A percentile compares a stretch with the other conserved stretches of the same genome.
Conservation (phyloP, 2,888 invertebrate species). For the Agrilus mali region DNA sequence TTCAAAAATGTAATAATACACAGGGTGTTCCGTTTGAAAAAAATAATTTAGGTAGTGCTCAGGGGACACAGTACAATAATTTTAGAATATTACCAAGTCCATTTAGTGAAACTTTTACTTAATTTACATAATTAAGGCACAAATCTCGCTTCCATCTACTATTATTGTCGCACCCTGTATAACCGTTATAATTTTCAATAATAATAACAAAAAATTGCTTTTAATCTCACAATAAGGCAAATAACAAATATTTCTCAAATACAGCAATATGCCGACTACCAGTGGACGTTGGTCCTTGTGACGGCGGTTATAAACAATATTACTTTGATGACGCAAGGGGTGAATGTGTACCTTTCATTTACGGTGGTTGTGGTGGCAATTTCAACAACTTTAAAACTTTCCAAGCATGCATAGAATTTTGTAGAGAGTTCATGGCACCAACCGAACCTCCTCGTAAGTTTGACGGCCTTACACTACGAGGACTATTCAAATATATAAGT, state of each 20-base stretch:
- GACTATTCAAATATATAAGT: not conserved
- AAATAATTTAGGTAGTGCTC: too few relatives aligned
- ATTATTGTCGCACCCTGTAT: too few relatives aligned
- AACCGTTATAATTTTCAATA: too few relatives aligned
- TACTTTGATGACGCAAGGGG: constrained; percentile 55
- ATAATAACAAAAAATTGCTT: too few relatives aligned
- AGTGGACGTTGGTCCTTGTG: constrained; percentile 49
- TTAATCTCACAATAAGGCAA: too few relatives aligned
- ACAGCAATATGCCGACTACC: constrained; percentile 52
- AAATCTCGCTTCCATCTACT: too few relatives aligned
- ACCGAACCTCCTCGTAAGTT: constrained; percentile 23
- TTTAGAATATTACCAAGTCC: too few relatives aligned
- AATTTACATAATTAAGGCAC: too few relatives aligned
- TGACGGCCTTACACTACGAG: not conserved
- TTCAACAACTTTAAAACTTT: constrained; percentile 70
- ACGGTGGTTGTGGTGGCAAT: constrained; percentile 80
- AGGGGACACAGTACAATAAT: too few relatives aligned
- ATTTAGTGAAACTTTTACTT: too few relatives aligned
- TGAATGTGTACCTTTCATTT: constrained; percentile 69
- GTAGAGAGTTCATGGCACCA: constrained; percentile 29
- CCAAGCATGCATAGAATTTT: constrained; percentile 54
- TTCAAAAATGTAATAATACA: too few relatives aligned
- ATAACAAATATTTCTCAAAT: not conserved
- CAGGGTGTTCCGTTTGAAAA: too few relatives aligned
- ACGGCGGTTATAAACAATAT: constrained; percentile 48